Evolutionary conservation across 2,888 invertebrate genomes (phyloP), one percentile per base, ranked within the genome.

Genomic region (Drosophila prolongata): DNA sequence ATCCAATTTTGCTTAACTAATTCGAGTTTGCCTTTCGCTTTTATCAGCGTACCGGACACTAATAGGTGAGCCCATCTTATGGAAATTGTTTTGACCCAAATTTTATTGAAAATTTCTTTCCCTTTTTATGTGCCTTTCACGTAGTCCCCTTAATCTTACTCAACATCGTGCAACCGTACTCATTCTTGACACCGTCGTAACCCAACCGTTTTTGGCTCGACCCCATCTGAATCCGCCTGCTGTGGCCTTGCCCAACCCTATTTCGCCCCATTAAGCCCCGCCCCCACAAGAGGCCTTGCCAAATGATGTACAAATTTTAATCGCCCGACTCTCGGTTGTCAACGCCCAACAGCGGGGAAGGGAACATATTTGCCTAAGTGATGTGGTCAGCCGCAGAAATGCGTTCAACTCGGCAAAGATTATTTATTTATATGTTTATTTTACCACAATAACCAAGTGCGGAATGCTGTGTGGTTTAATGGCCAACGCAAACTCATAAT

Each of bases 391-490:
- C 77, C 47, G 58, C 71, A 74, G 49, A 67, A 79, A 73, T 66
- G 76, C 69, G 62, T 69, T 74, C 50, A 50, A 43, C 68, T 40
- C 64, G 49, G 54, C 19, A 47, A 62, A 54, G 75, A 75, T 83
- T 83, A 80, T 88, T 86, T 80, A 82, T 88, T 70, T 75, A 86
- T 85, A 64, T 72, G 55, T 58, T 67, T 66, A 54, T 55, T 76
- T 71, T 76, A 66, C 34, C 70, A 46, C 66, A 56, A 74, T 69
- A 54, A 53, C 35, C 37, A 14, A n/a, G 30, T 9, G 37, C n/a
- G 34, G 47, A 34, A 47, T 47, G 42, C 38, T 47, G 42, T 44
- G 19, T 11, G 40, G 40, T 13, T 58, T 59, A 34, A 57, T 42
- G 49, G 49, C 11, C 49, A 35, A 49, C 16, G 49, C 49, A 49